Base-by-base conservation (phyloP, 2,797 vertebrate genomes). In the Chromobotia macracanthus region DNA sequence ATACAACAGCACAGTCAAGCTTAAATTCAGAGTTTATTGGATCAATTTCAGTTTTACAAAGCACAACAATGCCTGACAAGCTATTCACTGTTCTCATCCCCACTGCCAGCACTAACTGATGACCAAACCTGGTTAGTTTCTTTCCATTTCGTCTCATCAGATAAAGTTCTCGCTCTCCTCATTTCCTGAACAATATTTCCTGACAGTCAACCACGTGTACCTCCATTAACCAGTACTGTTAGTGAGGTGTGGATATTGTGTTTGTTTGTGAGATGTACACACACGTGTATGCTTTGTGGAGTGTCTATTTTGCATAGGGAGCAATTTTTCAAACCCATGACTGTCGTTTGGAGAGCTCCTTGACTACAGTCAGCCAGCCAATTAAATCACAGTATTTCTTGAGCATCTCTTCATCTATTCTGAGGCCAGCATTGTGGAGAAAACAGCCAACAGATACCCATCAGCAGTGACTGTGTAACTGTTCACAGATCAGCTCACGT, bases 21-120 rank as follows among this genome's bases (percentile, higher is more conserved):
- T 28, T 2, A 28, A 89, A 31, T 41, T 31, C 82, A 56, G 58
- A 60, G 84, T 83, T 0, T 76, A 75, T 87, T 73, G 66, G 86
- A 86, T 83, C 77, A 81, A 87, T 82, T 63, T 85, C 61, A 85
- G 67, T 63, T 81, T 86, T 66, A 35, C 76, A 84, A 87, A 94
- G 93, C 93, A 94, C 93, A 94, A 92, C 75, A 70, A 72, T 58
- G 38, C 84, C 70, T 41, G 77, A 84, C 72, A 64, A 67, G 80
- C 81, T 68, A 64, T 81, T 86, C 80, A 77, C 71, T 55, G 63
- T 72, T 38, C 63, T 28, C 71, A 50, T 13, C 67, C 73, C 78
- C n/a, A 73, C 82, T 76, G 77, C 77, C 73, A 58, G 73, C 75
- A n/a, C n/a, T n/a, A 65, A 44, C 68, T 67, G 53, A 68, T 72